Evolutionary conservation across 2,888 invertebrate species (phyloP).

Genomic region (Rhimphoctona megacephalus): DNA sequence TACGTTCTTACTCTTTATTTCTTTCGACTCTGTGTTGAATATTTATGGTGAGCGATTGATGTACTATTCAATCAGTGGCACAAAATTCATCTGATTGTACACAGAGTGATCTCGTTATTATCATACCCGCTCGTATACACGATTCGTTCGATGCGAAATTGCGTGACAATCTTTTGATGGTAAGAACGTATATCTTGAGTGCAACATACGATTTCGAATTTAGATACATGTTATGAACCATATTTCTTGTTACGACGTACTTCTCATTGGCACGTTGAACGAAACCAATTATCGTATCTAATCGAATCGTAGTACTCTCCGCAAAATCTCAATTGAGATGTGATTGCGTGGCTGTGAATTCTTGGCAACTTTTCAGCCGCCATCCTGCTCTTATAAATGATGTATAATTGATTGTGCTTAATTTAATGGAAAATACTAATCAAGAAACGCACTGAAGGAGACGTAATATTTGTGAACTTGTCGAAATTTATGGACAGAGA

Average conservation of each 20-base stretch:
- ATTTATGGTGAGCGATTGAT: conserved; percentile 41
- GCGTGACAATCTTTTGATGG: conserved; percentile 4
- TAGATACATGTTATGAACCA: not conserved
- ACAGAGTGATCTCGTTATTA: conserved; percentile 15
- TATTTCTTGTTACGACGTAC: not conserved
- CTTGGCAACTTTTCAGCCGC: not conserved
- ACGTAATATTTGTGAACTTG: conserved; percentile 24
- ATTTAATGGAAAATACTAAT: conserved; percentile 48
- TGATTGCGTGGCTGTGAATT: not conserved
- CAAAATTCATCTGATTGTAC: conserved; percentile 28
- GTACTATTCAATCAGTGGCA: conserved; percentile 31
- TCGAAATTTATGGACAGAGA: not conserved
- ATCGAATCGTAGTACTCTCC: not conserved
- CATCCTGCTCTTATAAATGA: conserved; percentile 20
- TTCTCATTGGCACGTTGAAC: not conserved
- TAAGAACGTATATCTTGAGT: not conserved
- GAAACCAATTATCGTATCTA: not conserved
- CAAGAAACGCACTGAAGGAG: conserved; percentile 2
- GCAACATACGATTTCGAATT: conserved; percentile 7
- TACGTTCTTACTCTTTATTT: conserved; percentile 35
- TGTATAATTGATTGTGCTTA: conserved; percentile 29
- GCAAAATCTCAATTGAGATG: conserved; percentile 3
- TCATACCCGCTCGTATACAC: not conserved
- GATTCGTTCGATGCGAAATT: not conserved
- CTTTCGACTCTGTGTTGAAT: conserved; percentile 15